Evolutionary conservation across 1,140 invertebrate species (phyloP).

Genomic region (Trichomalopsis sarcophagae): DNA sequence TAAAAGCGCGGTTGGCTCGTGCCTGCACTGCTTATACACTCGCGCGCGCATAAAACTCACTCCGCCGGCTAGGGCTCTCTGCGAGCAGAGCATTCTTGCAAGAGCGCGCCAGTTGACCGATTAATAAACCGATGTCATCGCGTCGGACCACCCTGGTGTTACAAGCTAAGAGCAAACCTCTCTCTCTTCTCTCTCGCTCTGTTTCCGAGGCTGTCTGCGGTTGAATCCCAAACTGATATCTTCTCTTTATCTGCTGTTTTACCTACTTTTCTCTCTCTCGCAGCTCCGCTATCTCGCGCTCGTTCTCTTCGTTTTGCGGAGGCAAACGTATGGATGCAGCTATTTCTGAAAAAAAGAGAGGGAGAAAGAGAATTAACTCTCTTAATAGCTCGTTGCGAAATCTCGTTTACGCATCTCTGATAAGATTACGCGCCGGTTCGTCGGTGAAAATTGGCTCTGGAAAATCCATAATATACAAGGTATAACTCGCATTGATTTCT

Average conservation of each 20-base stretch:
- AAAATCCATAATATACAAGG: too few species aligned
- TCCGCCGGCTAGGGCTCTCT: background rate
- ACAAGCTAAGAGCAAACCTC: conserved; percentile 55
- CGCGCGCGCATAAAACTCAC: conserved; percentile 37
- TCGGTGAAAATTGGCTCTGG: too few species aligned
- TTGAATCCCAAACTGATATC: background rate
- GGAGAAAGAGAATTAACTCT: too few species aligned
- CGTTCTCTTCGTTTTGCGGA: background rate
- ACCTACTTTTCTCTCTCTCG: conserved; percentile 10
- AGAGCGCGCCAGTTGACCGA: conserved; percentile 66
- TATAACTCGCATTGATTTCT: too few species aligned
- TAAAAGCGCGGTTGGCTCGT: conserved; percentile 37
- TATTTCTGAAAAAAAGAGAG: too few species aligned
- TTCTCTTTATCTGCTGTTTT: conserved; percentile 24
- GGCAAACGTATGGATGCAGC: too few species aligned
- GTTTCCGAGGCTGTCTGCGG: background rate
- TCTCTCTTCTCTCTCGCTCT: background rate
- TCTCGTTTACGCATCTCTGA: too few species aligned
- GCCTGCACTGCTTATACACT: background rate
- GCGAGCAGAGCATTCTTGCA: conserved; percentile 65
- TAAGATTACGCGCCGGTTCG: too few species aligned
- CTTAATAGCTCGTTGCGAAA: too few species aligned
- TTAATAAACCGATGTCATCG: conserved; percentile 73
- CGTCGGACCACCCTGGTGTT: conserved; percentile 69
- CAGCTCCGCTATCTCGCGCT: background rate